phyloP scores from a whole-genome alignment of 2,888 invertebrate species.

The Oegoconia quadripuncta region DNA sequence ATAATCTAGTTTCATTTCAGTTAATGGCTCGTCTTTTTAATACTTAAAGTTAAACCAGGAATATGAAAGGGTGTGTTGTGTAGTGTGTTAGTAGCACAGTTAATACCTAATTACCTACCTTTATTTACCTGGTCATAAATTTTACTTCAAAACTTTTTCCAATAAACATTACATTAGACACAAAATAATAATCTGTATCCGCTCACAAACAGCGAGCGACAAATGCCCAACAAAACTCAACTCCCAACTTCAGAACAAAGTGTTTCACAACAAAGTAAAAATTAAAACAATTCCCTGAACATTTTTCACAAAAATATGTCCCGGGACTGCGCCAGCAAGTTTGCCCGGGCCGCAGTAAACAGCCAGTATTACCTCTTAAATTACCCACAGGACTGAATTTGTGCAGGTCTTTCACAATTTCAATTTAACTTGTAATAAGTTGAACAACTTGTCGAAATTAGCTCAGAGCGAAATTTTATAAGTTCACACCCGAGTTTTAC shows the following conservation, averaged over 20 bases:
- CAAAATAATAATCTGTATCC: background rate
- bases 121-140: too few species aligned
- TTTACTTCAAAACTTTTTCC: too few species aligned
- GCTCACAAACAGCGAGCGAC: background rate
- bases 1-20: too few species aligned
- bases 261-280: conserved; percentile 15
- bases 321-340: conserved; percentile 24
- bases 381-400: conserved; percentile 30
- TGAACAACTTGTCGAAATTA: conserved; percentile 56
- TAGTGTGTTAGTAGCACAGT: too few species aligned
- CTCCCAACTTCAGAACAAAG: background rate
- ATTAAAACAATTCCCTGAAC: conserved; percentile 28
- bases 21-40: too few species aligned
- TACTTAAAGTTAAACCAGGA: too few species aligned
- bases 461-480: conserved; percentile 33
- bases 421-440: conserved; percentile 71
- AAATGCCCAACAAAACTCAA: background rate
- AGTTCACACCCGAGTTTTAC: conserved; percentile 13
- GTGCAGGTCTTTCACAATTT: conserved; percentile 50
- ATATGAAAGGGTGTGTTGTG: too few species aligned
- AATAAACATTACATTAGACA: background rate
- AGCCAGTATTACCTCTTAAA: conserved; percentile 32
- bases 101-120: too few species aligned
- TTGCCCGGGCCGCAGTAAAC: conserved; percentile 23
- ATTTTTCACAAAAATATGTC: conserved; percentile 27